Conservation (phyloP, 2,113 vertebrate genomes). For the Natator depressus region DNA sequence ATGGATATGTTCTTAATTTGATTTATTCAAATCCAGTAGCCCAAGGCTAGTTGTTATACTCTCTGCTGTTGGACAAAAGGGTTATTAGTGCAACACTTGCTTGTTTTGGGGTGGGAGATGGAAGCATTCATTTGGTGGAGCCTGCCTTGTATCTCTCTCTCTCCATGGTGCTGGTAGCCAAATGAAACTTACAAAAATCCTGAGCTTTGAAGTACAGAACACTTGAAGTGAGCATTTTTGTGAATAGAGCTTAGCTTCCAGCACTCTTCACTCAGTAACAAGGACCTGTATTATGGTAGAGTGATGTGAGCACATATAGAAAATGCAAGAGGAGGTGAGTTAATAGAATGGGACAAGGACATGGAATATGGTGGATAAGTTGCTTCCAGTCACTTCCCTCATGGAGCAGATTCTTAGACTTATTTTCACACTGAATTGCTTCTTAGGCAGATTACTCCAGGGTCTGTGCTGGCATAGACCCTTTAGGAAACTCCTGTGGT, state of each 20-base stretch:
- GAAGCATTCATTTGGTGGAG: neutral
- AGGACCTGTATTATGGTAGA: neutral
- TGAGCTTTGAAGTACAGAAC: neutral
- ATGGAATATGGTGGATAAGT: neutral
- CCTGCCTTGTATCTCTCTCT: neutral
- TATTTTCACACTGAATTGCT: neutral
- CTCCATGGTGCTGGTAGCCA: neutral
- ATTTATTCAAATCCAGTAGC: neutral
- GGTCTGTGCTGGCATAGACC: neutral
- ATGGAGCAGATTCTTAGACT: neutral
- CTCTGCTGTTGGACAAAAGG: neutral
- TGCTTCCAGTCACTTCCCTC: neutral
- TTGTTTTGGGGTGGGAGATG: slow-evolving; percentile 1
- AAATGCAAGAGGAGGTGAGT: neutral
- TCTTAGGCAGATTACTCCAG: accelerated
- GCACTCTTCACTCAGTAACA: neutral
- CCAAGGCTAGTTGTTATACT: slow-evolving; percentile 9
- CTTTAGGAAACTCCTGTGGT: accelerated
- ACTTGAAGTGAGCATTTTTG: neutral
- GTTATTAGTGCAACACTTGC: neutral
- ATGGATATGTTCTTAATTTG: neutral
- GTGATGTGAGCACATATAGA: accelerated
- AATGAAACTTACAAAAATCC: neutral
- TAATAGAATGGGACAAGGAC: neutral
- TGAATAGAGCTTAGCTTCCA: neutral